These are phyloP conservation scores for Verasper variegatus DNA, from an alignment of 2,113 vertebrate genomes.

Conservation along the genomic window DNA sequence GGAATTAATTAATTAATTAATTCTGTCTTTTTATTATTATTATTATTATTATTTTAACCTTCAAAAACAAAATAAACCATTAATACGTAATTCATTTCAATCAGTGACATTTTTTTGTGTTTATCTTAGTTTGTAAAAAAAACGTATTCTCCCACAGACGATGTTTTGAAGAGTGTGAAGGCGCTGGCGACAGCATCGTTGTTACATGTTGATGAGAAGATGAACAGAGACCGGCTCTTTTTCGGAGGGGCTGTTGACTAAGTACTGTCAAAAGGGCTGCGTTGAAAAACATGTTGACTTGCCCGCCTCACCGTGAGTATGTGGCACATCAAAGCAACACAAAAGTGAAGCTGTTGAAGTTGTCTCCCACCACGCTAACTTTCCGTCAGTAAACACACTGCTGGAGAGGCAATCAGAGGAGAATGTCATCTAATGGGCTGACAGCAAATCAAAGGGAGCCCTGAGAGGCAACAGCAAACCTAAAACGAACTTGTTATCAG, in stretches of 20 bases:
- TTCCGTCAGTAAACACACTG: conserved; percentile 55
- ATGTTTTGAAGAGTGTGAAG: conserved; percentile 7
- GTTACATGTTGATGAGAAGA: conserved; percentile 23
- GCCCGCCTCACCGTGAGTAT: conserved; percentile 42
- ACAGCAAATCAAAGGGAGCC: conserved; percentile 75
- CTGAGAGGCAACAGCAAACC: conserved; percentile 59
- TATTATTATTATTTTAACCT: not conserved
- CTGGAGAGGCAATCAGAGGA: conserved; percentile 53
- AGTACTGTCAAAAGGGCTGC: conserved; percentile 64
- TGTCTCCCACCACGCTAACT: conserved; percentile 57
- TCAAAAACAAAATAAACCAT: not conserved
- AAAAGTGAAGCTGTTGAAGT: conserved; percentile 66
- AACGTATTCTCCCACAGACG: not conserved
- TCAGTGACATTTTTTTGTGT: not conserved
- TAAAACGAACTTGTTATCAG: conserved; percentile 64
- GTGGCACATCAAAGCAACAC: conserved; percentile 75
- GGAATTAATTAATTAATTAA: not conserved
- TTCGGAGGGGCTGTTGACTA: conserved; percentile 57
- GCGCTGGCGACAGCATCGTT: not conserved
- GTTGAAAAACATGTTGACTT: conserved; percentile 65
- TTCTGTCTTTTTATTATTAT: not conserved
- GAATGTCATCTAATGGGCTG: conserved; percentile 66
- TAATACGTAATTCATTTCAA: not conserved
- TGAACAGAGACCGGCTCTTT: conserved; percentile 26
- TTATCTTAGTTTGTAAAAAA: not conserved